phyloP scores from a whole-genome alignment of 2,797 vertebrate species.

The Vultur gryphus region DNA sequence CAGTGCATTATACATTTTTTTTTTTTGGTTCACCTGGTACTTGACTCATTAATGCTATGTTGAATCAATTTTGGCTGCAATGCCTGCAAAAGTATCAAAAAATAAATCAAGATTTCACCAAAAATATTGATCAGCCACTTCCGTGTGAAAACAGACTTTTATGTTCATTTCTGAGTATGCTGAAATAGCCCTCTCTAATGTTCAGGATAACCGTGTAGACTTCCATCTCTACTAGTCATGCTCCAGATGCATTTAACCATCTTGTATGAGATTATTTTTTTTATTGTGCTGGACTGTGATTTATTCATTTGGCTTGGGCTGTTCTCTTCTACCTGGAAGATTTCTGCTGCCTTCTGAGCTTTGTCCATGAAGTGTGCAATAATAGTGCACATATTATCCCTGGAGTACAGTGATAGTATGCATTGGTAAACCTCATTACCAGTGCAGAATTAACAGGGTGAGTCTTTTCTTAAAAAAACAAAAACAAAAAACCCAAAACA shows the following conservation, averaged over 20 bases:
- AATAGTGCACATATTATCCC: accelerated
- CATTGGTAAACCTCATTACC: background rate
- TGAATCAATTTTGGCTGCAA: conserved; percentile 33
- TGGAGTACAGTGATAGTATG: background rate
- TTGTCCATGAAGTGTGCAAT: background rate
- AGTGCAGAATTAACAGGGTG: background rate
- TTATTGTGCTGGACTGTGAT: background rate
- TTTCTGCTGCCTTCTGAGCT: background rate
- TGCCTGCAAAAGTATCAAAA: background rate
- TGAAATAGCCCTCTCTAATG: background rate
- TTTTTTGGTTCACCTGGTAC: background rate
- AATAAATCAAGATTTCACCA: background rate
- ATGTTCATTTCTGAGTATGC: background rate
- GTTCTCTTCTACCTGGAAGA: background rate
- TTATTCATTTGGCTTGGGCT: background rate
- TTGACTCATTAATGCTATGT: conserved; percentile 32
- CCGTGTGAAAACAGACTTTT: background rate
- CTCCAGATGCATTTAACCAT: background rate
- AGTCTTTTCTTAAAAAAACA: background rate
- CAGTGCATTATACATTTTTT: background rate
- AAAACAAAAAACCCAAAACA: too few relatives aligned
- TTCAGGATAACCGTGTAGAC: background rate
- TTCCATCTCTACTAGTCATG: background rate
- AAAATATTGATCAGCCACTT: background rate
- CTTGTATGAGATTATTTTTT: background rate